Evolutionary conservation across 2,113 vertebrate genomes (phyloP), one percentile per base, ranked within the genome.

Genomic region (Nerophis lumbriciformis): DNA sequence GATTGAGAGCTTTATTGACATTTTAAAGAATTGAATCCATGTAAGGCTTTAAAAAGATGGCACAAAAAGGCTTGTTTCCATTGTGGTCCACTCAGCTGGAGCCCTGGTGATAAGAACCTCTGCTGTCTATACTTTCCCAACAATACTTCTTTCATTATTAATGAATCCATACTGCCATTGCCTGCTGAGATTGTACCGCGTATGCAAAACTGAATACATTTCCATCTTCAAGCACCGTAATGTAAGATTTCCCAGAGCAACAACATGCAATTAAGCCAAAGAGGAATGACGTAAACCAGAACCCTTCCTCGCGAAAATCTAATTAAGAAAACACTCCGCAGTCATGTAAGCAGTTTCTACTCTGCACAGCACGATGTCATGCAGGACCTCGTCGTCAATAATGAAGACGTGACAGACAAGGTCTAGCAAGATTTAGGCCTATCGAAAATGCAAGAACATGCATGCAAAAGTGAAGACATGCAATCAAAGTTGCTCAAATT

Each of bases 321-420:
- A 78, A 77, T 76, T 57, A 19, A 57, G 21, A 61, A 63, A 50
- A 69, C 48, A 66, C 57, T 77, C 50, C 66, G 48, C 36, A 70
- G 38, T 36, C 42, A 38, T 65, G 54, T 35, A 13, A 53, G 21
- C 53, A 61, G 52, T 56, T 35, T 11, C 49, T 67, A 10, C 45
- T 15, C 62, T 35, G 11, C 52, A 8, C 16, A 65, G n/a, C 38
- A 16, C 44, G 44, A 56, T 50, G 58, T 15, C 42, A 45, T 44
- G 49, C 66, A 28, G 56, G 28, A 28, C 28, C 19, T 19, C 2
- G 19, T 19, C 1, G 19, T 19, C 69, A 57, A 65, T 59, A 42
- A 74, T 3, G 64, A 8, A 73, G 71, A 68, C 42, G 15, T 11
- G 12, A n/a, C 8, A 60, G 48, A 68, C 56, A 48, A 47, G 49